phyloP scores from a whole-genome alignment of 2,797 vertebrate species.

The Philypnodon macrostomus region DNA sequence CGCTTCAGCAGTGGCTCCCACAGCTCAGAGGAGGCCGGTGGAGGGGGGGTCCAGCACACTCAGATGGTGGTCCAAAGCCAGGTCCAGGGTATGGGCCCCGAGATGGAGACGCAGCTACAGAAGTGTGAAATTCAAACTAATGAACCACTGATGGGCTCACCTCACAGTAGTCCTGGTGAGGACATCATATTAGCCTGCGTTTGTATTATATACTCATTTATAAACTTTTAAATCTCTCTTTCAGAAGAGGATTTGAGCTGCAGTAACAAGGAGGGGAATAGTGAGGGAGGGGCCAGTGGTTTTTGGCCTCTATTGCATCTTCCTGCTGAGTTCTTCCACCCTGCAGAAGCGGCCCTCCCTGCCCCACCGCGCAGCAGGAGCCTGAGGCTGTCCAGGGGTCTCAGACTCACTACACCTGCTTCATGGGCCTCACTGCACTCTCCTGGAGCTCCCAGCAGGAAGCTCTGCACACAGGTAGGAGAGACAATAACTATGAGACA shows the following conservation, averaged over 20 bases:
- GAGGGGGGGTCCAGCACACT: constrained; percentile 42
- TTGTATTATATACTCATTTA: no score
- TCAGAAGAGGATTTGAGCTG: constrained; percentile 56
- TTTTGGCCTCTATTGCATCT: constrained; percentile 79
- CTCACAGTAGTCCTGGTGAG: constrained; percentile 70
- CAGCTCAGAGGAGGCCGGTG: constrained; percentile 66
- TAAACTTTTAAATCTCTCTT: constrained; percentile 40
- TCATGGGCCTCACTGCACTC: constrained; percentile 92
- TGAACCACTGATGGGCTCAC: constrained; percentile 40
- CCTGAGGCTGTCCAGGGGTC: constrained; percentile 69
- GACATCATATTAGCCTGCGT: background rate
- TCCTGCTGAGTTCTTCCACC: constrained; percentile 90
- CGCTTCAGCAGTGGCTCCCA: constrained; percentile 63
- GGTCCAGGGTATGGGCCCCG: constrained; percentile 40
- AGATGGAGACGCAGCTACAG: constrained; percentile 43
- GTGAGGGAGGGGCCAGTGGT: constrained; percentile 41
- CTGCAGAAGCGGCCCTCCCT: constrained; percentile 78
- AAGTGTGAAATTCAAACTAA: constrained; percentile 59
- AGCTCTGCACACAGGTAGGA: constrained; percentile 81
- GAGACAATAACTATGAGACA: background rate
- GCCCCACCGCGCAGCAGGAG: constrained; percentile 69
- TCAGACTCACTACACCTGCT: constrained; percentile 84
- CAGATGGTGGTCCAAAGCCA: constrained; percentile 54
- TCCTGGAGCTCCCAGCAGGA: constrained; percentile 83
- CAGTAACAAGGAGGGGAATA: constrained; percentile 42